These are phyloP conservation scores for Drosophila mettleri DNA, from an alignment of 2,888 invertebrate species.

Conservation along the genomic window DNA sequence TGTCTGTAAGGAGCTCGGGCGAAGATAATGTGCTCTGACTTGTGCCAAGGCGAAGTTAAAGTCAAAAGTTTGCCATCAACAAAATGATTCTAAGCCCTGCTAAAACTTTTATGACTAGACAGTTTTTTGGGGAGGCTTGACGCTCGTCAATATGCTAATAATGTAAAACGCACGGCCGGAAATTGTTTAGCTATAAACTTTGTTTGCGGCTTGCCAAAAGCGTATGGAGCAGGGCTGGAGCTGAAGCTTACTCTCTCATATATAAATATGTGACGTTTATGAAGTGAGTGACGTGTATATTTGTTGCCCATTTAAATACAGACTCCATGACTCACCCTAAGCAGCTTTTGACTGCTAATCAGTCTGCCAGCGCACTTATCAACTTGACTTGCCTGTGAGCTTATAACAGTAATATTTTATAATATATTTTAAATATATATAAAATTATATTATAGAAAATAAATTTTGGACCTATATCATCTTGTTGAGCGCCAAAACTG, in stretches of 20 bases:
- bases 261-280: slow-evolving; percentile 38
- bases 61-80: slow-evolving; percentile 45
- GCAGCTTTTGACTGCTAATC: slow-evolving; percentile 1
- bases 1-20: slow-evolving; percentile 59
- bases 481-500: too few relatives aligned
- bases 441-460: too few relatives aligned
- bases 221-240: too few relatives aligned
- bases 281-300: slow-evolving; percentile 28
- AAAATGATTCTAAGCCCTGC: slow-evolving; percentile 49
- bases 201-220: slow-evolving; percentile 62
- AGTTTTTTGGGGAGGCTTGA: slow-evolving; percentile 47
- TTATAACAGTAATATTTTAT: too few relatives aligned
- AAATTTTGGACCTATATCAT: too few relatives aligned
- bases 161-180: slow-evolving; percentile 68
- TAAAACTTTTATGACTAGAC: slow-evolving; percentile 76
- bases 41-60: slow-evolving; percentile 41
- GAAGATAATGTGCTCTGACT: slow-evolving; percentile 76
- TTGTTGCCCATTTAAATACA: slow-evolving; percentile 12
- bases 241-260: slow-evolving; percentile 10
- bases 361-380: not conserved
- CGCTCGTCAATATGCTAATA: slow-evolving; percentile 76
- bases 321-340: slow-evolving; percentile 18
- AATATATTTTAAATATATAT: too few relatives aligned
- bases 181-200: slow-evolving; percentile 75
- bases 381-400: not conserved